A percentile compares a stretch with the other conserved stretches of the same genome.
These are phyloP conservation scores for Cephalopachus bancanus DNA, from an alignment of 2,797 vertebrate genomes.

Conservation along the genomic window DNA sequence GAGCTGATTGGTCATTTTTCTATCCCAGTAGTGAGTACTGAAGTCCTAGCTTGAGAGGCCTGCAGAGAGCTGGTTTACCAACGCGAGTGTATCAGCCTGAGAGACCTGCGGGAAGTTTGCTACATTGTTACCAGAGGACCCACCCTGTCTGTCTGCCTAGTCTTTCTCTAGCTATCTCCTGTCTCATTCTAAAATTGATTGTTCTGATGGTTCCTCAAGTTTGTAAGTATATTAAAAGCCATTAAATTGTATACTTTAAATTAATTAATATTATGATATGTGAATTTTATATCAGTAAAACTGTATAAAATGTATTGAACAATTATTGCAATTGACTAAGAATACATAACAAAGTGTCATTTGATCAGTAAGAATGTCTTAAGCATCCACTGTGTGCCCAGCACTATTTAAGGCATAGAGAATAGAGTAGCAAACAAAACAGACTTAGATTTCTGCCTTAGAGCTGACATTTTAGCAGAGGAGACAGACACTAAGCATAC, in stretches of 20 bases:
- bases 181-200: neutral
- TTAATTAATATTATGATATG: neutral
- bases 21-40: no score
- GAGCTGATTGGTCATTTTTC: no score
- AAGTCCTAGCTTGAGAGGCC: no score
- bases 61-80: no score
- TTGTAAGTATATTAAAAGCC: neutral
- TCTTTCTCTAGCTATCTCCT: no score
- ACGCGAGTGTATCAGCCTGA: no score
- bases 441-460: neutral
- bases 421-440: neutral
- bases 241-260: neutral
- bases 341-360: neutral
- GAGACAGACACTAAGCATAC: neutral
- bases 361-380: neutral
- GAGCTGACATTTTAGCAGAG: neutral
- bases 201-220: neutral
- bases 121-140: no score
- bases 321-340: neutral
- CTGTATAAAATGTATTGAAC: neutral
- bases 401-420: neutral
- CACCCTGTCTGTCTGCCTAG: no score
- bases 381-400: neutral
- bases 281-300: constrained; percentile 20
- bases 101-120: no score